Conservation (phyloP, 2,888 invertebrate species). For the Drosophila borealis region DNA sequence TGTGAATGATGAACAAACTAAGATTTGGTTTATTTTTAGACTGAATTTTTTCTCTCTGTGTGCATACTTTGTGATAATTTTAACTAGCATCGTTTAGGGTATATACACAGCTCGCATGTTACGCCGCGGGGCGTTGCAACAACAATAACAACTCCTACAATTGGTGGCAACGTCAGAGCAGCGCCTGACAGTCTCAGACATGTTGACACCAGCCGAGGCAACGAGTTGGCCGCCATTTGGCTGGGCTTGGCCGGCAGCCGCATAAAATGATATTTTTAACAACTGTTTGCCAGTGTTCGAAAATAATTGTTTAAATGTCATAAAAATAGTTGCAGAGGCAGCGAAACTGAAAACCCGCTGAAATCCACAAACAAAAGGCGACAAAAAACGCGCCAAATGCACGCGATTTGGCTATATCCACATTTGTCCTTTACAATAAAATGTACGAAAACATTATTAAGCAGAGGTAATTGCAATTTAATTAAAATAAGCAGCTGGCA, state of each 20-base stretch:
- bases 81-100: conserved; percentile 17
- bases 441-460: background rate
- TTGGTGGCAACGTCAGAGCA: conserved; percentile 47
- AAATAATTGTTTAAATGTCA: conserved; percentile 81
- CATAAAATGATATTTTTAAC: conserved; percentile 68
- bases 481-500: conserved; percentile 4
- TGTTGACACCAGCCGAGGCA: conserved; percentile 72
- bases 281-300: conserved; percentile 56
- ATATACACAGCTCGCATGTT: conserved; percentile 48
- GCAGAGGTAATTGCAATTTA: conserved; percentile 8
- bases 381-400: conserved; percentile 8
- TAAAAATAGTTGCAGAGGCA: conserved; percentile 55
- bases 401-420: background rate
- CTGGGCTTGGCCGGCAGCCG: conserved; percentile 50
- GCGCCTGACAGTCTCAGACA: conserved; percentile 68
- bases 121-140: conserved; percentile 58
- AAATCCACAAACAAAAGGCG: conserved; percentile 29
- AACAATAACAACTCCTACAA: conserved; percentile 21
- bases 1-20: too few relatives aligned
- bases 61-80: background rate
- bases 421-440: background rate
- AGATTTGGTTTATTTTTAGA: too few relatives aligned
- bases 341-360: conserved; percentile 10
- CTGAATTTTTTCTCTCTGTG: too few relatives aligned
- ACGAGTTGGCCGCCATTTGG: conserved; percentile 49